Conservation (phyloP, 1,140 invertebrate genomes). For the Holcopasites calliopsidis region DNA sequence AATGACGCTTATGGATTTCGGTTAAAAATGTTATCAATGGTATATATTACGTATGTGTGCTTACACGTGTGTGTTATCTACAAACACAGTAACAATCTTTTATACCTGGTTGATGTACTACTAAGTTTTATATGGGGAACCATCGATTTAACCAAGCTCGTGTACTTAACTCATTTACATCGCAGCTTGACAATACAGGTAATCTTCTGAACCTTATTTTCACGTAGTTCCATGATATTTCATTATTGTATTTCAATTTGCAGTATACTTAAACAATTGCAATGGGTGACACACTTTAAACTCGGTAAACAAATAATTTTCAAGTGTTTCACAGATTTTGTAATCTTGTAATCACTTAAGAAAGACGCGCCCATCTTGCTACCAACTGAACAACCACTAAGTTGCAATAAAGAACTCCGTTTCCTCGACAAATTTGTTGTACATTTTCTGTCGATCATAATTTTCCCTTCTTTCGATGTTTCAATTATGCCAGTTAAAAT, state of each 20-base stretch:
- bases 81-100: not conserved
- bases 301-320: not conserved
- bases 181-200: conserved; percentile 3
- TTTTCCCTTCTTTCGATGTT: too few relatives aligned
- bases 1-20: conserved; percentile 11
- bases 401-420: too few relatives aligned
- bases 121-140: not conserved
- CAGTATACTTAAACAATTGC: not conserved
- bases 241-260: not conserved
- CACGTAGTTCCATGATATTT: not conserved
- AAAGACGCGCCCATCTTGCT: not conserved
- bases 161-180: conserved; percentile 14
- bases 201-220: not conserved
- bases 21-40: not conserved
- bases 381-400: conserved; percentile 25
- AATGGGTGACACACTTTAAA: not conserved
- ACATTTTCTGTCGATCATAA: too few relatives aligned
- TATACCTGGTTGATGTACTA: not conserved
- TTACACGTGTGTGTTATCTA: conserved; percentile 6
- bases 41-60: conserved; percentile 19
- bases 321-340: not conserved
- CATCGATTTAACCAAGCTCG: conserved; percentile 6
- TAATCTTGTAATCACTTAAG: not conserved
- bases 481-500: too few relatives aligned
- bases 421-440: too few relatives aligned